Conservation (phyloP, 2,888 invertebrate genomes). For the Neoascia interrupta region DNA sequence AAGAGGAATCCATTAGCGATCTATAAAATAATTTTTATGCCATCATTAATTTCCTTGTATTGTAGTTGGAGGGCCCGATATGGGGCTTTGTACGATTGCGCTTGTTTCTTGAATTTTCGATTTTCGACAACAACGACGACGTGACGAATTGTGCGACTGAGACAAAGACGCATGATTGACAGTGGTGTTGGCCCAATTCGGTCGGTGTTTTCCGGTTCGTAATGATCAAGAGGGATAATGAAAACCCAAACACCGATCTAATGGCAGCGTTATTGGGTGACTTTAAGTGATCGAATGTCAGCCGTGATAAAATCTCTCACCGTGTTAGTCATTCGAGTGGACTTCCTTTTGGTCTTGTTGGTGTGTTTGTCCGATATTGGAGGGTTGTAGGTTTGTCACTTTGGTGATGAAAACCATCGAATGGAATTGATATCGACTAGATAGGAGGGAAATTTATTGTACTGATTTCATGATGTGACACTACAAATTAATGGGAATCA, state of each 20-base stretch:
- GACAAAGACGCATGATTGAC: constrained; percentile 7
- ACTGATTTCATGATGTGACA: constrained; percentile 41
- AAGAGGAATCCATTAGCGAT: constrained; percentile 63
- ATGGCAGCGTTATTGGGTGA: constrained; percentile 34
- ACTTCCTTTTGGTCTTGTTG: constrained; percentile 19
- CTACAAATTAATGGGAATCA: constrained; percentile 24
- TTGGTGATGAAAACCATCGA: background rate
- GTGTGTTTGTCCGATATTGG: background rate
- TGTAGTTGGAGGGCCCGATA: constrained; percentile 14
- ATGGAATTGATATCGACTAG: constrained; percentile 4
- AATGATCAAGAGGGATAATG: constrained; percentile 5
- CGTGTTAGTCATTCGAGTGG: constrained; percentile 32
- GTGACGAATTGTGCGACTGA: constrained; percentile 38
- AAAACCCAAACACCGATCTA: constrained; percentile 7
- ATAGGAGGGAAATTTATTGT: constrained; percentile 33
- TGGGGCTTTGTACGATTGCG: constrained; percentile 29
- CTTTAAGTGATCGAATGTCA: constrained; percentile 48
- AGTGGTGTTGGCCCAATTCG: constrained; percentile 31
- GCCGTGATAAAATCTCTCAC: constrained; percentile 23
- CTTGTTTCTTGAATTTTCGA: background rate
- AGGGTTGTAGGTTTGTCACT: constrained; percentile 11
- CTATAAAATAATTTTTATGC: constrained; percentile 66
- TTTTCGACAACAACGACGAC: background rate
- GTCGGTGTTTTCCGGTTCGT: constrained; percentile 20
- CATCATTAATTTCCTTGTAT: constrained; percentile 59